These are phyloP conservation scores for Amphibalanus amphitrite DNA, from an alignment of 1,140 invertebrate genomes.

Conservation along the genomic window DNA sequence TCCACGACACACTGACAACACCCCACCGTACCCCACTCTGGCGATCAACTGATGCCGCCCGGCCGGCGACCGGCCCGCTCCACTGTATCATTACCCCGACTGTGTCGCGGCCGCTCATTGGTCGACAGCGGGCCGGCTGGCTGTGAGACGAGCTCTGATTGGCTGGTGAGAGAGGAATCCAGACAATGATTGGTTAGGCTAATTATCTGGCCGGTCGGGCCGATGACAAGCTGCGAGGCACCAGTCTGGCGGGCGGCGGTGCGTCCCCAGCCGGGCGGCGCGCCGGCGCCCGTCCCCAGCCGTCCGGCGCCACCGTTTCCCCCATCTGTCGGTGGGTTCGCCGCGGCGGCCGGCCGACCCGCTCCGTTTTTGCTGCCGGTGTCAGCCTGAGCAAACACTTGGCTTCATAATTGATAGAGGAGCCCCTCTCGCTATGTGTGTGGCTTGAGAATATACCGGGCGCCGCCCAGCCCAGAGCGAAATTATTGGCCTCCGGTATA, in stretches of 20 bases:
- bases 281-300: not conserved
- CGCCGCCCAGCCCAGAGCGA: no score
- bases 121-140: no score
- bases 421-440: no score
- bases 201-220: not conserved
- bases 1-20: not conserved
- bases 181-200: slow-evolving; percentile 1
- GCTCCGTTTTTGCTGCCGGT: not conserved
- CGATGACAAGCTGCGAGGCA: not conserved
- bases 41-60: not conserved
- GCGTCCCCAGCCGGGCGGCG: not conserved
- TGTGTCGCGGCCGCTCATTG: not conserved
- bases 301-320: not conserved
- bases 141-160: not conserved
- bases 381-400: not conserved
- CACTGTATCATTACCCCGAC: not conserved
- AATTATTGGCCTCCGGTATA: no score
- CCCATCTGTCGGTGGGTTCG: no score
- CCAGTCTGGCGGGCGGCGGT: not conserved
- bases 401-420: not conserved
- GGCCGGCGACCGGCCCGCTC: not conserved
- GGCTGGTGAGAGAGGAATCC: not conserved
- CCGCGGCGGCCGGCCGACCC: no score
- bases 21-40: not conserved
- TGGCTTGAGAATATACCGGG: no score